Conservation (phyloP, 1,140 invertebrate species). For the Leptonema lineaticorne region DNA sequence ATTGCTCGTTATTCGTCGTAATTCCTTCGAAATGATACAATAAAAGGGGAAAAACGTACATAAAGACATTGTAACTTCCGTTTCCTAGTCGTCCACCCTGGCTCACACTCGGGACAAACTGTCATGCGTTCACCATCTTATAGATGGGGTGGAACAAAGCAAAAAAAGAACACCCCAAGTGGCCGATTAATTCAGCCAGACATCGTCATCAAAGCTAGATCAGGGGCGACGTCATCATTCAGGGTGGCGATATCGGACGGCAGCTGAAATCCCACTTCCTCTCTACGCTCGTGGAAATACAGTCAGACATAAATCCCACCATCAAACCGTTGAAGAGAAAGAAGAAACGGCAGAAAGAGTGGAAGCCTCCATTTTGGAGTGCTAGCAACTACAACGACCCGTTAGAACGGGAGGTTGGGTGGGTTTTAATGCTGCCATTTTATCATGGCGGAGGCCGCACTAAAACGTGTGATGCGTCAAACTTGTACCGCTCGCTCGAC, state of each 20-base stretch:
- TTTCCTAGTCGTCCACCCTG: neutral
- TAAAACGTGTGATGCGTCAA: conserved; percentile 28
- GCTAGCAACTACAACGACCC: too few relatives aligned
- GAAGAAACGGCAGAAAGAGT: conserved; percentile 2
- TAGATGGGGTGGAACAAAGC: too few relatives aligned
- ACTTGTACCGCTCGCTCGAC: conserved; percentile 11
- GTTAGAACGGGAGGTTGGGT: neutral
- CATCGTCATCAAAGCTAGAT: conserved; percentile 31
- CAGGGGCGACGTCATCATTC: conserved; percentile 27
- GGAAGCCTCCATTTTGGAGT: too few relatives aligned
- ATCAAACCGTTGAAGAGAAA: too few relatives aligned
- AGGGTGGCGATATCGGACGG: conserved; percentile 18
- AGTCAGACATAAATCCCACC: conserved; percentile 31
- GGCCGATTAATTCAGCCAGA: conserved; percentile 25
- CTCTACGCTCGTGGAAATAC: conserved; percentile 11
- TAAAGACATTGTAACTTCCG: too few relatives aligned
- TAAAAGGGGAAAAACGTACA: too few relatives aligned
- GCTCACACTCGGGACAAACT: conserved; percentile 1
- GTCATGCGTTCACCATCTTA: neutral
- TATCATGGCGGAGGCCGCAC: conserved; percentile 24
- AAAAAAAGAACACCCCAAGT: conserved; percentile 1
- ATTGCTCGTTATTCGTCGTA: neutral
- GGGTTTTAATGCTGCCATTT: conserved; percentile 24
- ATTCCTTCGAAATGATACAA: neutral
- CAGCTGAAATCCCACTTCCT: conserved; percentile 8